Evolutionary conservation across 2,113 vertebrate species (phyloP), one percentile per base, ranked within the genome.

Genomic region (Chrysemys picta): DNA sequence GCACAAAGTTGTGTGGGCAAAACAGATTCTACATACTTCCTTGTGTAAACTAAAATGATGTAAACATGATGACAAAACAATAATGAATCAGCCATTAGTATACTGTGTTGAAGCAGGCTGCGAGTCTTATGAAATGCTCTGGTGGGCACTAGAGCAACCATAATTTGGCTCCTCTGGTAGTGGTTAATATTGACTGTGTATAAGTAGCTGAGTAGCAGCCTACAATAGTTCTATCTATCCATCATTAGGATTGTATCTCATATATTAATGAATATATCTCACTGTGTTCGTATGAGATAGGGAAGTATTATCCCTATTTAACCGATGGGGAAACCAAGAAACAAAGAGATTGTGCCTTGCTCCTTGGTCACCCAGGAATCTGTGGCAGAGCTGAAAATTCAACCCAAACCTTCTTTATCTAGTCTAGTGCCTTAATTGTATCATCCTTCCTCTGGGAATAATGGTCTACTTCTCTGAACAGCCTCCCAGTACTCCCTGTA

Each of bases 81-180:
- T 21, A 54, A 54, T 54, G 53, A 21, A 54, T 54, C 53, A 54
- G 19, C 53, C 53, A 21, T 54, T 54, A 21, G 21, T 21, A 54
- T 54, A 54, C 6, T 22, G 53, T 54, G 19, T 54, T 21, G 19
- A 54, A 54, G 53, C 53, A 54, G 19, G 53, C 19, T 2, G 53
- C 7, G 3, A 54, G 53, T 22, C 53, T 54, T 54, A 54, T 54
- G 53, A 54, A 54, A 54, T 21, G 19, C 53, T 21, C 19, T 22
- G 53, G 19, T 54, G 54, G 78, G 19, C 31, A 59, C 56, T 82
- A 76, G 88, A 72, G 25, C 6, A 22, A 87, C 6, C 0, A 0
- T 12, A 10, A 0, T 45, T 12, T 1, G 14, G 25, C 10, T 56
- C 16, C 14, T 27, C 2, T n/a, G 31, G 42, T 27, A 38, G 0